Percentiles rank a stretch among this genome's conserved stretches.
Conservation (phyloP, 2,888 invertebrate genomes). For the Xylophagus ater region DNA sequence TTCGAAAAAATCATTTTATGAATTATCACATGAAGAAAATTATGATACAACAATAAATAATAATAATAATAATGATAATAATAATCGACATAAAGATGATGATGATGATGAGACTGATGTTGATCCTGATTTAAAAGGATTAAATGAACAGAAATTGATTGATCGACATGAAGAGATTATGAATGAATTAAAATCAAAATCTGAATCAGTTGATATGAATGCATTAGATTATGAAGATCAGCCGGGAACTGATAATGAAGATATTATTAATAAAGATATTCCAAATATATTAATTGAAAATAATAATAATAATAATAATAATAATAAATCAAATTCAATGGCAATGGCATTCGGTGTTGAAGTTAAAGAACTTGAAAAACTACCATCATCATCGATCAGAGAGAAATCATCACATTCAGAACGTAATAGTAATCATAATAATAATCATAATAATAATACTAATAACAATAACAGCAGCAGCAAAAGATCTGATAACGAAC, state of each 20-base stretch:
- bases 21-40: constrained; percentile 40
- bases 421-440: no score
- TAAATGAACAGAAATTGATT: constrained; percentile 17
- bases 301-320: constrained; percentile 1
- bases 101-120: constrained; percentile 39
- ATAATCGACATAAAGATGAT: constrained; percentile 38
- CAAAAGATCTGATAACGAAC: constrained; percentile 13
- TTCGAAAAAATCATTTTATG: constrained; percentile 37
- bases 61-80: constrained; percentile 22
- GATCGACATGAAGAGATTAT: constrained; percentile 7
- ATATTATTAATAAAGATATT: constrained; percentile 17
- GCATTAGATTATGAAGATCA: constrained; percentile 62
- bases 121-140: constrained; percentile 17
- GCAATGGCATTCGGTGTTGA: constrained; percentile 47
- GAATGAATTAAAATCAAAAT: constrained; percentile 2
- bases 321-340: constrained; percentile 40
- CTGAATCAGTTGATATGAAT: constrained; percentile 51
- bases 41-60: constrained; percentile 21
- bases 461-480: no score
- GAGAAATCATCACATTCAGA: constrained; percentile 15
- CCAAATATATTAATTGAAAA: background rate
- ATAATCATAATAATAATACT: no score
- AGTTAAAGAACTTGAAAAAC: constrained; percentile 29
- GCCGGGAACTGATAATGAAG: constrained; percentile 42
- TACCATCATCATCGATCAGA: background rate